These are phyloP conservation scores for Linnaemya tessellans DNA, from an alignment of 2,888 invertebrate species.

Conservation along the genomic window DNA sequence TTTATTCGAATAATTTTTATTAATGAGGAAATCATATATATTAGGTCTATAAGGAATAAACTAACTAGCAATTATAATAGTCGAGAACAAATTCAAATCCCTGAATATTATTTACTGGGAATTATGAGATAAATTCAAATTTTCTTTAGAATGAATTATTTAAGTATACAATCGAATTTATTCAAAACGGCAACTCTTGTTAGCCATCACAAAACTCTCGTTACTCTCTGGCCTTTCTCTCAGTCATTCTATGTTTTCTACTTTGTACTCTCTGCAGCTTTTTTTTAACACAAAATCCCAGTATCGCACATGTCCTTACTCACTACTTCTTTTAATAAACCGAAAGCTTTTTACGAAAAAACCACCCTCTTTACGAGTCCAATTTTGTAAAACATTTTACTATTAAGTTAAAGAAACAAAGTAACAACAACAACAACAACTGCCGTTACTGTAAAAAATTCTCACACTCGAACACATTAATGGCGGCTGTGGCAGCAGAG, in stretches of 20 bases:
- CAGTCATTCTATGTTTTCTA: constrained; percentile 37
- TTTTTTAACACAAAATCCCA: background rate
- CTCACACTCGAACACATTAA: constrained; percentile 28
- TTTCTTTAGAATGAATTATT: too few species aligned
- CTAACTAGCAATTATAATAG: too few species aligned
- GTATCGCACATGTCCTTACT: background rate
- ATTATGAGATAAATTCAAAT: too few species aligned
- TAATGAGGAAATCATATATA: too few species aligned
- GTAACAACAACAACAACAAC: background rate
- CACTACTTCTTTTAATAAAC: background rate
- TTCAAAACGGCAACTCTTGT: background rate
- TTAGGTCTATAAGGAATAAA: too few species aligned
- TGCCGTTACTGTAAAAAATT: background rate
- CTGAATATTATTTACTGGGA: too few species aligned
- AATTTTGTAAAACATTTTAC: constrained; percentile 38
- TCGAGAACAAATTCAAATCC: too few species aligned
- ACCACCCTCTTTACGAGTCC: background rate
- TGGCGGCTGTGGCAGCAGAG: constrained; percentile 2
- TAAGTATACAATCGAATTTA: too few species aligned
- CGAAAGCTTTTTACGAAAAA: constrained; percentile 36
- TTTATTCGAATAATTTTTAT: too few species aligned
- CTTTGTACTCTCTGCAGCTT: background rate
- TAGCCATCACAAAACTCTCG: background rate
- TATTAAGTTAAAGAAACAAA: background rate
- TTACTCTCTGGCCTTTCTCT: background rate